These are phyloP conservation scores for Grus americana DNA, from an alignment of 2,113 vertebrate genomes.

Conservation along the genomic window DNA sequence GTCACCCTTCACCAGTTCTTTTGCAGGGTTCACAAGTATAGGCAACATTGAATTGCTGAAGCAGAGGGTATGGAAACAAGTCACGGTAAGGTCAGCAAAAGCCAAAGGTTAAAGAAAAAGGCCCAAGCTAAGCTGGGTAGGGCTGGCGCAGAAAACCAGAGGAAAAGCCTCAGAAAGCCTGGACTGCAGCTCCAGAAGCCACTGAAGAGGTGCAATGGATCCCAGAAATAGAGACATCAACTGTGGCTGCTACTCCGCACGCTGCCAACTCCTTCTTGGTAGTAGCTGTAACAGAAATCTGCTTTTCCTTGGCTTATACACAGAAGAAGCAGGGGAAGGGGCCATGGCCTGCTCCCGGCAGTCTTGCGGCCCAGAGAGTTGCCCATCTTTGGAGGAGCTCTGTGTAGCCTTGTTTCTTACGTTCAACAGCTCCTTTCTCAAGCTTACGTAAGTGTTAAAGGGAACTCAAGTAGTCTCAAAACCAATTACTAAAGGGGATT, in stretches of 20 bases:
- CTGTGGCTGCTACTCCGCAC: neutral
- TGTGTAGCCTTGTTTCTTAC: neutral
- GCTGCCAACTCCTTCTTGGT: neutral
- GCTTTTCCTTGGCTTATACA: neutral
- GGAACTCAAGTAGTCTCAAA: neutral
- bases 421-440: neutral
- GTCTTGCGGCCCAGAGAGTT: neutral
- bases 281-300: neutral
- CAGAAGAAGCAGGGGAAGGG: neutral
- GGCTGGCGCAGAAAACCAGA: neutral
- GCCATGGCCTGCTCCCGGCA: fast-evolving
- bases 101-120: neutral
- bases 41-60: neutral
- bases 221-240: neutral
- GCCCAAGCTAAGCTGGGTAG: neutral
- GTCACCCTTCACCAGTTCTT: neutral
- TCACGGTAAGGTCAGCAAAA: neutral
- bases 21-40: neutral
- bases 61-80: neutral
- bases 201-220: neutral
- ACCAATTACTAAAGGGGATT: neutral
- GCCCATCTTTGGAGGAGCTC: neutral
- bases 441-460: neutral
- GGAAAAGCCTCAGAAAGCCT: neutral
- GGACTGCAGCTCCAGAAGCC: neutral